Evolutionary conservation across 2,888 invertebrate genomes (phyloP).

Genomic region (Hydropsyche betteni): DNA sequence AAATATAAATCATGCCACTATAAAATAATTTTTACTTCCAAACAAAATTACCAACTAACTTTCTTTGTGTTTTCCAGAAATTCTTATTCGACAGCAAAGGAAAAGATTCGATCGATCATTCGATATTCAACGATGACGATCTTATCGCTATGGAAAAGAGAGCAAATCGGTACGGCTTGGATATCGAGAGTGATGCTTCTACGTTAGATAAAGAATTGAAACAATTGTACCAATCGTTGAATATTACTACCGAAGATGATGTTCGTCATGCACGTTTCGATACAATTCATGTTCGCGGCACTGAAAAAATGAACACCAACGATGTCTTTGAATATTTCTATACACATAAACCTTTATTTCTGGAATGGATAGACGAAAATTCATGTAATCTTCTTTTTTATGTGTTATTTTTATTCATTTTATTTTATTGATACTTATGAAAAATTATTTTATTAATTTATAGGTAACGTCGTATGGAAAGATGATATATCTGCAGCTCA

Average conservation of each 20-base stretch:
- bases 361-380: slow-evolving; percentile 84
- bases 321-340: slow-evolving; percentile 83
- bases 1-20: too few species aligned
- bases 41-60: too few species aligned
- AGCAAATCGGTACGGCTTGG: slow-evolving; percentile 43
- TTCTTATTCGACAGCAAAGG: slow-evolving; percentile 22
- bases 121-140: slow-evolving; percentile 45
- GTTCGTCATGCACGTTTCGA: slow-evolving; percentile 72
- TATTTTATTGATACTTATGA: not conserved
- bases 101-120: slow-evolving; percentile 39
- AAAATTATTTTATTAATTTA: slow-evolving; percentile 52
- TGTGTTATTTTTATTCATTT: slow-evolving; percentile 26
- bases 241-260: slow-evolving; percentile 66
- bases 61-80: slow-evolving; percentile 2
- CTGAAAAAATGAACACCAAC: slow-evolving; percentile 77
- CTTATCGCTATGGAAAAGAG: slow-evolving; percentile 32
- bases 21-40: too few species aligned
- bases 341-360: slow-evolving; percentile 77
- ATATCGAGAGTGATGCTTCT: slow-evolving; percentile 31
- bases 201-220: slow-evolving; percentile 60
- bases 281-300: slow-evolving; percentile 78
- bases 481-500: slow-evolving; percentile 69
- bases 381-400: slow-evolving; percentile 69
- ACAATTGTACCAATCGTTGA: slow-evolving; percentile 62
- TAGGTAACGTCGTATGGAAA: slow-evolving; percentile 74